These are phyloP conservation scores for Limanda limanda DNA, from an alignment of 2,113 vertebrate species.

Conservation along the genomic window DNA sequence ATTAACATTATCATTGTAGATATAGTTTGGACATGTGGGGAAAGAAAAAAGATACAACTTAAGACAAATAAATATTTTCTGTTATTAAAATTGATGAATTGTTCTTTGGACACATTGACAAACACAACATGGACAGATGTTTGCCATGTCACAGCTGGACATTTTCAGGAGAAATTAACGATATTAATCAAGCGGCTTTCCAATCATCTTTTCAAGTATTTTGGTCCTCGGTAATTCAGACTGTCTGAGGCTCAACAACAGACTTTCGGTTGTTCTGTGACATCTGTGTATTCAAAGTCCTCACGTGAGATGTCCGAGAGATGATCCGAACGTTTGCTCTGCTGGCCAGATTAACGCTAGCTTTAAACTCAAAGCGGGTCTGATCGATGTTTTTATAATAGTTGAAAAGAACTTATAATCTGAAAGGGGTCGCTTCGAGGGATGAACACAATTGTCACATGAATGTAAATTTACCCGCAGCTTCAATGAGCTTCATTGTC, in stretches of 20 bases:
- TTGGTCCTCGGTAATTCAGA: not conserved
- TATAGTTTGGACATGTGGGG: conserved; percentile 12
- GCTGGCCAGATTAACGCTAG: not conserved
- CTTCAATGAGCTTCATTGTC: no score
- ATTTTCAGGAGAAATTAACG: not conserved
- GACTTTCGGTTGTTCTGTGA: not conserved
- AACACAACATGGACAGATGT: not conserved
- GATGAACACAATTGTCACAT: not conserved
- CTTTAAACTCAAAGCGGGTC: not conserved
- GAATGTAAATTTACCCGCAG: not conserved
- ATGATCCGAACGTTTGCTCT: not conserved
- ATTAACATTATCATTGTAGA: conserved; percentile 3
- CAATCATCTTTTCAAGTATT: not conserved
- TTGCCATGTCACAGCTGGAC: not conserved
- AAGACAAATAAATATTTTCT: not conserved
- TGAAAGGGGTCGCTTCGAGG: no score
- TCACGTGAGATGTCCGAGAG: not conserved
- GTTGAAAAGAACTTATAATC: not conserved
- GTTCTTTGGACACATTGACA: conserved; percentile 21
- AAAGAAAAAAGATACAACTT: conserved; percentile 14
- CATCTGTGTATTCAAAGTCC: not conserved
- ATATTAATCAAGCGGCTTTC: not conserved
- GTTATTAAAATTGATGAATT: not conserved
- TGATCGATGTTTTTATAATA: not conserved
- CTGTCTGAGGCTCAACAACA: not conserved